Evolutionary conservation across 1,140 invertebrate species (phyloP), one percentile per base, ranked within the genome.

Genomic region (Megalopta genalis): DNA sequence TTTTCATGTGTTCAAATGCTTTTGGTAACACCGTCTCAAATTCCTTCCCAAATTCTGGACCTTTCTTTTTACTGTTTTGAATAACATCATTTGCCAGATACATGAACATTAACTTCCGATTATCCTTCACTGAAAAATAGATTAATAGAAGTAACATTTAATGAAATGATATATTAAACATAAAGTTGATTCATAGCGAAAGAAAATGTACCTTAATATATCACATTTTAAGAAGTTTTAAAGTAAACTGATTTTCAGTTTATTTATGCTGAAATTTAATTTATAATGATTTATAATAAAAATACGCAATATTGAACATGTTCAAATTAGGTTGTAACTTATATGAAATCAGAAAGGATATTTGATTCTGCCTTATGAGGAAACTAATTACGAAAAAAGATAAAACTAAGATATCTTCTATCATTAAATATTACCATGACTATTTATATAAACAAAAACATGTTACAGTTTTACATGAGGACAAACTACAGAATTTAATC

Each of bases 11-110:
- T 81, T 96, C 95, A 87, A 98, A 97, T 2, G 97, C 96, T 90
- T 96, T 96, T 79, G 95, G 95, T 23, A 98, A 91, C 18, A 96
- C 94, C 73, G 94, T 94, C 12, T 95, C 95, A 93, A 97, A 98
- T 88, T 97, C 97, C 92, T 96, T 96, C 16, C 97, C 96, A 94
- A 98, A 99, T 92, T 99, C 98, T 9, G 98, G 97, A 0, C 98
- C 98, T 93, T 99, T 99, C 89, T 99, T 99, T 89, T 98, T 98
- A 90, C 98, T 98, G 89, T 99, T 99, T 92, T 99, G 99, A 82
- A 99, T 98, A 37, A 99, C 98, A 95, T 99, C 99, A 95, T 99
- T 99, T 6, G 99, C 98, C 80, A 99, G 93, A 91, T 99, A 99
- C 95, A 99, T 97, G 87, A 98, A 97, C 32, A 97, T 99, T 64